A percentile compares a stretch with the other conserved stretches of the same genome.
These are phyloP conservation scores for Magallana nippona DNA, from an alignment of 2,888 invertebrate genomes.

Conservation along the genomic window DNA sequence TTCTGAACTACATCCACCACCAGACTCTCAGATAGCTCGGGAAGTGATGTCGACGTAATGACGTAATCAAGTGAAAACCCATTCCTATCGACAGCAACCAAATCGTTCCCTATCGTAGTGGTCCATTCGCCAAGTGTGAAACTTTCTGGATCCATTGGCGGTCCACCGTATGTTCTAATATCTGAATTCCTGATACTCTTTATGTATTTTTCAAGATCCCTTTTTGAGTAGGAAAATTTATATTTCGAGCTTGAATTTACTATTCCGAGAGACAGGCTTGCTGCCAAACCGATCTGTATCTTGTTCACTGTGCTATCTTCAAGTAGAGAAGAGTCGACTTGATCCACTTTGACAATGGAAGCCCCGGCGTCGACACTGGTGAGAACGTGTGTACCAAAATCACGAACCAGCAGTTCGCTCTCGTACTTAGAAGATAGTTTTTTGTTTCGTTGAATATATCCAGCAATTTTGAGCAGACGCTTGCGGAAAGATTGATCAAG, in stretches of 20 bases:
- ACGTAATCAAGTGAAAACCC: conserved; percentile 71
- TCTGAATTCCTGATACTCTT: conserved; percentile 56
- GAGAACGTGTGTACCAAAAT: conserved; percentile 73
- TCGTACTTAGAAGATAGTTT: conserved; percentile 67
- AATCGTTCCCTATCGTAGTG: conserved; percentile 58
- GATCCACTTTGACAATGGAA: conserved; percentile 61
- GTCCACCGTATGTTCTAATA: conserved; percentile 64
- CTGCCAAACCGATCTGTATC: conserved; percentile 57
- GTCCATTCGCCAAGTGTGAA: conserved; percentile 65
- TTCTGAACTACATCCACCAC: conserved; percentile 54
- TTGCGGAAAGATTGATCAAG: conserved; percentile 60
- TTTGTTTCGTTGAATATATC: conserved; percentile 60
- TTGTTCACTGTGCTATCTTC: conserved; percentile 53
- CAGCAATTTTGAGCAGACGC: conserved; percentile 67
- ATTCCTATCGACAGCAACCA: conserved; percentile 69
- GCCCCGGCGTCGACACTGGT: conserved; percentile 71
- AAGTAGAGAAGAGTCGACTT: conserved; percentile 55
- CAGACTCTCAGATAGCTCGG: conserved; percentile 61
- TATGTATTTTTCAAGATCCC: conserved; percentile 50
- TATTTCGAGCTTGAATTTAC: too few relatives aligned
- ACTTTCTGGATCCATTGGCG: conserved; percentile 61
- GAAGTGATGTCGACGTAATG: conserved; percentile 62
- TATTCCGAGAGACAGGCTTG: conserved; percentile 61
- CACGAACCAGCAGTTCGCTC: conserved; percentile 70
- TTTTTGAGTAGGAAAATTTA: too few relatives aligned